phyloP scores from a whole-genome alignment of 1,140 invertebrate genomes.

The Neoseiulus cucumeris region DNA sequence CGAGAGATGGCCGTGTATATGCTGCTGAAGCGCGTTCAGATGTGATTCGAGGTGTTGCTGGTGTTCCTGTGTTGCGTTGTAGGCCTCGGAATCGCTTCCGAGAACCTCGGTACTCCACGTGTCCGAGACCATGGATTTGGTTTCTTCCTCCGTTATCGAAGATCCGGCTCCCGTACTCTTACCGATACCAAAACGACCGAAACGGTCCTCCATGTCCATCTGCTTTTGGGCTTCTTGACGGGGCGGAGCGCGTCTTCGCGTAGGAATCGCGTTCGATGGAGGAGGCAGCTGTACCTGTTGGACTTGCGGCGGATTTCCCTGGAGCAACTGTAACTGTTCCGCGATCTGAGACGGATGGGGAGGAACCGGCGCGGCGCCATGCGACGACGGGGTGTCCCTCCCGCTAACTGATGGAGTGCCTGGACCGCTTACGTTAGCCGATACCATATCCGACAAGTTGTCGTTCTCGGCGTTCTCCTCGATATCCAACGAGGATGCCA shows the following conservation, averaged over 20 bases:
- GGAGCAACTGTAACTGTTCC: constrained; percentile 21
- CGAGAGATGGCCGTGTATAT: constrained; percentile 4
- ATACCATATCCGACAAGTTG: constrained; percentile 84
- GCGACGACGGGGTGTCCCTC: constrained; percentile 77
- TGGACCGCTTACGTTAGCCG: constrained; percentile 65
- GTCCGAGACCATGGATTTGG: constrained; percentile 81
- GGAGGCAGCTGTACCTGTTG: constrained; percentile 9
- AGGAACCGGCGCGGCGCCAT: constrained; percentile 24
- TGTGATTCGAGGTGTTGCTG: background rate
- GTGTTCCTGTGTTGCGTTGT: constrained; percentile 25
- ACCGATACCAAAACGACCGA: constrained; percentile 94
- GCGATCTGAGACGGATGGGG: constrained; percentile 21
- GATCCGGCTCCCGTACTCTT: constrained; percentile 42
- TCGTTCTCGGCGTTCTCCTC: constrained; percentile 73
- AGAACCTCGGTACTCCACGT: constrained; percentile 93
- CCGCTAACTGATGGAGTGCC: constrained; percentile 78
- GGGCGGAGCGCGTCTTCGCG: background rate
- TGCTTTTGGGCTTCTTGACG: constrained; percentile 13
- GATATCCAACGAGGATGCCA: constrained; percentile 46
- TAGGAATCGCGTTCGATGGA: background rate
- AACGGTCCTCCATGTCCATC: constrained; percentile 83
- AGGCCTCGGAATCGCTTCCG: constrained; percentile 76
- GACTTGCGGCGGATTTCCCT: background rate
- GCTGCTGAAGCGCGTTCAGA: constrained; percentile 3
- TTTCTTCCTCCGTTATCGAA: constrained; percentile 46